Evolutionary conservation across 2,113 vertebrate genomes (phyloP), one percentile per base, ranked within the genome.

Genomic region (Phalacrocorax carbo): DNA sequence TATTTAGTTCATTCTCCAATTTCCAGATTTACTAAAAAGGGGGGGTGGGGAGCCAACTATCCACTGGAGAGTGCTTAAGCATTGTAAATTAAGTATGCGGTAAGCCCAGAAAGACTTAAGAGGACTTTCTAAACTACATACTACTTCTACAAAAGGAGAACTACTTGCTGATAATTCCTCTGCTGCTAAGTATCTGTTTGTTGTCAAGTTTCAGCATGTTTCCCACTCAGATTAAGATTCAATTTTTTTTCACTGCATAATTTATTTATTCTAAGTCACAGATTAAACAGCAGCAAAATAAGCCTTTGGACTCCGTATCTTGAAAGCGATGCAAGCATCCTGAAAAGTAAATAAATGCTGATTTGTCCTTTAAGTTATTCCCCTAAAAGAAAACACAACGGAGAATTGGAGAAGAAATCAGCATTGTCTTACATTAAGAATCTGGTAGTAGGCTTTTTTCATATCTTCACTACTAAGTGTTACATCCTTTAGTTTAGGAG

Each of bases 401-500:
- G 38, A 94, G 38, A 94, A 79, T 0, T 58, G 62, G 46, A 87
- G 22, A 11, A 96, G 26, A 94, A 87, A 77, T 34, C 25, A 94
- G 52, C 15, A 73, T 7, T n/a, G 84, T 98, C 98, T 98, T 98
- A 99, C 98, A 77, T 98, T 92, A 70, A 99, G 97, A 69, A 98
- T 98, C 96, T 99, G 99, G 96, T 96, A 94, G 97, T 99, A 99
- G 66, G 99, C 99, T 1, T 96, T 97, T 97, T 98, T 99, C 98
- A 99, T 98, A 94, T 99, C 99, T 95, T 99, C 99, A n/a, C 94
- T 96, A 82, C 93, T 96, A 88, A 99, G 97, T 44, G 95, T 97
- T 68, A 98, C 98, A 94, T 99, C 99, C 97, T 99, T 99, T 16
- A 99, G 96, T 96, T 99, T 99, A 76, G 99, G 99, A 73, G 99